Conservation (phyloP, 2,113 vertebrate species). For the Platichthys stellatus region DNA sequence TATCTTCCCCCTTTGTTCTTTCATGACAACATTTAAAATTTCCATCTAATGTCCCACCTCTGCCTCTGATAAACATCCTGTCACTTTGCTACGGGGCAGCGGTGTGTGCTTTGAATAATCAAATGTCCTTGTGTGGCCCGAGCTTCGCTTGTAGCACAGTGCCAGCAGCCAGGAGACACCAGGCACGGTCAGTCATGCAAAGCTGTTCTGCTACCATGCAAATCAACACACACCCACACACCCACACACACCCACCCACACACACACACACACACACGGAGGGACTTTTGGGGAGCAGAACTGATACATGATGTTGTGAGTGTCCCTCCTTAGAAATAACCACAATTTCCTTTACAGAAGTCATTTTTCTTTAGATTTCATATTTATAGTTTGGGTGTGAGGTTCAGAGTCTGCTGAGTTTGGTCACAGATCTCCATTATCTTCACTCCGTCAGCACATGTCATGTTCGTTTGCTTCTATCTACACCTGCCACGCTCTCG, state of each 20-base stretch:
- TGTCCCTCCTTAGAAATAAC: conserved; percentile 30
- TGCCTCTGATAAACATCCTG: conserved; percentile 13
- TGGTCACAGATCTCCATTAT: conserved; percentile 7
- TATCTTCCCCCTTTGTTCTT: background rate
- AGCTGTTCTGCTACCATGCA: conserved; percentile 71
- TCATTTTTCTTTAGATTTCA: conserved; percentile 3
- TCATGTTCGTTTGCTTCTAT: conserved; percentile 12
- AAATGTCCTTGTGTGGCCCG: conserved; percentile 49
- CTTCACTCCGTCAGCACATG: conserved; percentile 24
- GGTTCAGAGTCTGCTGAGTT: background rate
- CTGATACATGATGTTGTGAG: conserved; percentile 16
- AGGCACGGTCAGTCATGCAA: conserved; percentile 68
- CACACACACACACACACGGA: background rate
- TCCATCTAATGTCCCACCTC: conserved; percentile 9
- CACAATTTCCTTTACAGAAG: conserved; percentile 19
- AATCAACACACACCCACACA: conserved; percentile 37
- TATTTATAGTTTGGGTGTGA: background rate
- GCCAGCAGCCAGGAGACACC: conserved; percentile 45
- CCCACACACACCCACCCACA: background rate
- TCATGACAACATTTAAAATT: conserved; percentile 7
- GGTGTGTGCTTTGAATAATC: conserved; percentile 68
- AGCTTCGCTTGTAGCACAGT: conserved; percentile 19
- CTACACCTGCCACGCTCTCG: conserved; percentile 27
- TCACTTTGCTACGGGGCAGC: background rate
- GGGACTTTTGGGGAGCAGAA: conserved; percentile 4